Evolutionary conservation across 2,113 vertebrate species (phyloP).

Genomic region (Nothoprocta perdicaria): DNA sequence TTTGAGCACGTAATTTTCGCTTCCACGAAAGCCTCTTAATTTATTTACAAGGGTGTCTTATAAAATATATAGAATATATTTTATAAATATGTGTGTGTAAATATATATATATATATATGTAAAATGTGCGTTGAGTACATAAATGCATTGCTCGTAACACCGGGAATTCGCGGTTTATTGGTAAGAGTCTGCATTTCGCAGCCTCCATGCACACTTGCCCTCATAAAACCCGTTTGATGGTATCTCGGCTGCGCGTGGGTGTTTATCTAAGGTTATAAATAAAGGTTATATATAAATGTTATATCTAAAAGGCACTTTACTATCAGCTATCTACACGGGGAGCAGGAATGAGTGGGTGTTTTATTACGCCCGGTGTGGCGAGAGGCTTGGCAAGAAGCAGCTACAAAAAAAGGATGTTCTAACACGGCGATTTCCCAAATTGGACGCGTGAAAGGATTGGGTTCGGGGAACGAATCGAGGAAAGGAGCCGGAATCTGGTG

Average conservation of each 20-base stretch:
- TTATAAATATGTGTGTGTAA: too few species aligned
- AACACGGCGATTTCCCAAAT: background rate
- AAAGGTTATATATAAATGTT: too few species aligned
- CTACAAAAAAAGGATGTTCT: background rate
- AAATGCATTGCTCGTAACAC: fast-evolving
- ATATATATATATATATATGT: background rate
- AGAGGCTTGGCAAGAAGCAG: background rate
- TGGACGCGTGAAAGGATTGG: background rate
- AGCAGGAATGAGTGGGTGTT: background rate
- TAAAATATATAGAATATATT: background rate
- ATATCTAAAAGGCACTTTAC: background rate
- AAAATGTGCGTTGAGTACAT: background rate
- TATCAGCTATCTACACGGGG: background rate
- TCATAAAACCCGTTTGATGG: background rate
- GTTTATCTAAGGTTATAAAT: background rate
- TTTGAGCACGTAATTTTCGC: background rate
- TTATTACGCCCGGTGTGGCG: background rate
- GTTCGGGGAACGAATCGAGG: background rate
- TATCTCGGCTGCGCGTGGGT: background rate
- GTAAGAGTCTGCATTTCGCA: background rate
- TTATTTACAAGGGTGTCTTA: background rate
- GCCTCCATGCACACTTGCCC: background rate
- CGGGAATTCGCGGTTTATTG: background rate
- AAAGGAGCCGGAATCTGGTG: background rate
- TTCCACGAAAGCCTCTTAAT: background rate